Percentiles rank a stretch among this genome's conserved stretches.
Evolutionary conservation across 2,797 vertebrate genomes (phyloP).

Genomic region (Chelidonichthys spinosus): DNA sequence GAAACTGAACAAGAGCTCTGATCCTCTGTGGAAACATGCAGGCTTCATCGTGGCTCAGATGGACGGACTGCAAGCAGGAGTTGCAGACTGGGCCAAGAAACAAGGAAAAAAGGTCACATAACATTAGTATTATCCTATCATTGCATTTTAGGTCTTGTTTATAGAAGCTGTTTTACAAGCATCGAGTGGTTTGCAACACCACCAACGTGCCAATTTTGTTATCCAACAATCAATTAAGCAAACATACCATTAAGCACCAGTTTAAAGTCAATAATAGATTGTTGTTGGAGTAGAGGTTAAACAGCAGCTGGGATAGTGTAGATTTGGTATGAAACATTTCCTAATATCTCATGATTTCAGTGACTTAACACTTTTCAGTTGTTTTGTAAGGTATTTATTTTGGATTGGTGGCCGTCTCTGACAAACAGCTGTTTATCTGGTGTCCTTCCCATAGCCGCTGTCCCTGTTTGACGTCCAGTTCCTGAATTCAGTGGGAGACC

Average conservation of each 20-base stretch:
- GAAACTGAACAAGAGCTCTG: conserved; percentile 79
- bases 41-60: conserved; percentile 90
- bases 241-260: too few relatives aligned
- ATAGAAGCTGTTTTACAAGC: neutral
- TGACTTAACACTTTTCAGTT: neutral
- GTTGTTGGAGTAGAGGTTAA: neutral
- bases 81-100: conserved; percentile 84
- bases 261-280: neutral
- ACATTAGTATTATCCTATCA: neutral
- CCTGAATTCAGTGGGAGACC: conserved; percentile 90
- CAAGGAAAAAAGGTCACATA: conserved; percentile 80
- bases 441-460: conserved; percentile 83
- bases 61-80: conserved; percentile 90
- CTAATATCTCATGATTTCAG: neutral
- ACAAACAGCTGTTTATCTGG: conserved; percentile 48
- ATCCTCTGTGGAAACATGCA: conserved; percentile 90
- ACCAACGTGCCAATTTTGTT: neutral
- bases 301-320: neutral
- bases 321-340: neutral
- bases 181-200: neutral
- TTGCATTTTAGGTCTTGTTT: neutral
- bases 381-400: neutral
- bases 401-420: neutral
- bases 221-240: neutral
- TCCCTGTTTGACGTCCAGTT: conserved; percentile 88